Conservation (phyloP, 2,888 invertebrate species). For the Boloria selene region DNA sequence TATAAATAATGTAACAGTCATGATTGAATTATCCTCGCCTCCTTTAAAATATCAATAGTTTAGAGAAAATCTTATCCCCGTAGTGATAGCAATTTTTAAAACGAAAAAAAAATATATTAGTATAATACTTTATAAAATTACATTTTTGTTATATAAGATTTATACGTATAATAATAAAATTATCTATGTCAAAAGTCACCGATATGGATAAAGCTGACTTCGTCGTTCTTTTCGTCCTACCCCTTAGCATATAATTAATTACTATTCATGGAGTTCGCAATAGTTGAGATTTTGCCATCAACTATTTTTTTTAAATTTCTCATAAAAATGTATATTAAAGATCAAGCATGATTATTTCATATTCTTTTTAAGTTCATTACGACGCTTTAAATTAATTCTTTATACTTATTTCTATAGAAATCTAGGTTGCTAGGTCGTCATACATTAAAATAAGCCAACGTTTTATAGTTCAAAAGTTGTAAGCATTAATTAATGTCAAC, state of each 20-base stretch:
- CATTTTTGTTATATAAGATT: not conserved
- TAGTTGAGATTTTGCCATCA: conserved; percentile 1
- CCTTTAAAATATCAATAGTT: too few relatives aligned
- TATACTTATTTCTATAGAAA: conserved; percentile 18
- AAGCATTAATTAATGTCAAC: conserved; percentile 21
- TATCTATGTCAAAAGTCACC: not conserved
- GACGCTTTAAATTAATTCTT: conserved; percentile 17
- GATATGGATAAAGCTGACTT: conserved; percentile 6
- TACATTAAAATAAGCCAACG: conserved; percentile 22
- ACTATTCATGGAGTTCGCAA: conserved; percentile 24
- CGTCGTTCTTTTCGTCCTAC: conserved; percentile 3
- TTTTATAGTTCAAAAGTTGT: conserved; percentile 15
- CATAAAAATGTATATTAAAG: conserved; percentile 5
- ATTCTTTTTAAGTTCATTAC: conserved; percentile 18
- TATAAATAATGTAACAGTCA: too few relatives aligned
- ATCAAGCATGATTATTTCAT: conserved; percentile 7
- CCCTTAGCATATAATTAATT: conserved; percentile 20
- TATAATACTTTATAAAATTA: too few relatives aligned
- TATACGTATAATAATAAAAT: not conserved
- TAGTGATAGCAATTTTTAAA: too few relatives aligned
- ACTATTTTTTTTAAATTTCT: conserved; percentile 16
- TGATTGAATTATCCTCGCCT: too few relatives aligned
- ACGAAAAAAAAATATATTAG: too few relatives aligned
- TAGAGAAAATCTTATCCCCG: too few relatives aligned
- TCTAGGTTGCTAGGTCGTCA: conserved; percentile 25